These are phyloP conservation scores for Trematocara unimaculatum DNA, from an alignment of 2,113 vertebrate genomes.

Conservation along the genomic window DNA sequence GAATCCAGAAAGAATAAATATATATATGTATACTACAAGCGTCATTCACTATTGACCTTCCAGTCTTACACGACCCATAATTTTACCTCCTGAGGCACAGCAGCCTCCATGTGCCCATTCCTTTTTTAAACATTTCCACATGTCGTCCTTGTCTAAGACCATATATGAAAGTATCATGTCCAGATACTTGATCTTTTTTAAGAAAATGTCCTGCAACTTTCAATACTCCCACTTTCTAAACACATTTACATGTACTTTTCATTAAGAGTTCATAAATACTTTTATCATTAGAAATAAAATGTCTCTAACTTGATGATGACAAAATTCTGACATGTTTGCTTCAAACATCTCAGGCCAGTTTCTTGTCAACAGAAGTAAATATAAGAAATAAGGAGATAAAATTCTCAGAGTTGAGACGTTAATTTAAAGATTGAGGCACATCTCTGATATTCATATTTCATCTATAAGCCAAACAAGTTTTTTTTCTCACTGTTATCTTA, in stretches of 20 bases:
- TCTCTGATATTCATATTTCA: fast-evolving
- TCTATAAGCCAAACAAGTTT: neutral
- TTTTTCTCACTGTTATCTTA: neutral
- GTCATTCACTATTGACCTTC: fast-evolving
- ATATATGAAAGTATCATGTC: neutral
- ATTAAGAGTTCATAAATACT: fast-evolving
- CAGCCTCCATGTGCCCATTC: fast-evolving
- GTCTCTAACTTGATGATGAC: neutral
- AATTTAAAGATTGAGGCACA: neutral
- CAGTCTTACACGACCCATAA: fast-evolving
- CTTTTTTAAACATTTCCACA: neutral
- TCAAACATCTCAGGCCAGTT: neutral
- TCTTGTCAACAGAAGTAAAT: neutral
- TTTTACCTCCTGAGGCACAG: neutral
- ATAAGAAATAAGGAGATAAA: neutral
- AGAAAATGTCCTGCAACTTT: neutral
- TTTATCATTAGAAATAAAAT: neutral
- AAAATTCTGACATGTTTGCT: neutral
- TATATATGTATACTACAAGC: neutral
- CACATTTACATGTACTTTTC: neutral
- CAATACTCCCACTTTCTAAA: neutral
- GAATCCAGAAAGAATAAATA: neutral
- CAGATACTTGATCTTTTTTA: neutral
- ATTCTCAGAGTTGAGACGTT: fast-evolving
- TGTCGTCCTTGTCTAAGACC: neutral